phyloP scores from a whole-genome alignment of 2,888 invertebrate genomes.

The Doris montereyensis region DNA sequence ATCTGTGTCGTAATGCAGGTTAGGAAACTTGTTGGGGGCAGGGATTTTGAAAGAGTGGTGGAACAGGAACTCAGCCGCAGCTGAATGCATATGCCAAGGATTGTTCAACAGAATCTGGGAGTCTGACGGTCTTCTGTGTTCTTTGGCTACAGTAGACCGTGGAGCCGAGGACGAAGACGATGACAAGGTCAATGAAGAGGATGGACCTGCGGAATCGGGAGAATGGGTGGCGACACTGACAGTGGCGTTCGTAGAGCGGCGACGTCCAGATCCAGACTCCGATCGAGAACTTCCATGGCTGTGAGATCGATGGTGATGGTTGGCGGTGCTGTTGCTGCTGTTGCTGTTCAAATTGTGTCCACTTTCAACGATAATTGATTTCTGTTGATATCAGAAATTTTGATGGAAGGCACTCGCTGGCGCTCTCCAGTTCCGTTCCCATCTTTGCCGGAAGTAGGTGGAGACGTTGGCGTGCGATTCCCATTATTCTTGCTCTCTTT shows the following conservation, averaged over 20 bases:
- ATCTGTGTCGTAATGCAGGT: slow-evolving; percentile 41
- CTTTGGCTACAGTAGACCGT: slow-evolving; percentile 38
- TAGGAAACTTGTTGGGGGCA: slow-evolving; percentile 37
- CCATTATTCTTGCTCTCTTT: slow-evolving; percentile 19
- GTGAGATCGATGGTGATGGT: slow-evolving; percentile 8
- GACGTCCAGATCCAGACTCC: slow-evolving; percentile 16
- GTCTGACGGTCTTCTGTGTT: slow-evolving; percentile 35
- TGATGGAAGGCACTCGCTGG: slow-evolving; percentile 43
- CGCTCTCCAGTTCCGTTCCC: slow-evolving; percentile 31
- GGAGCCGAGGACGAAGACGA: slow-evolving; percentile 34
- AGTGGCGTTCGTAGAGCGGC: background rate
- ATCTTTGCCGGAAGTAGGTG: slow-evolving; percentile 38
- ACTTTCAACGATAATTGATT: slow-evolving; percentile 45
- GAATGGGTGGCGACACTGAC: background rate
- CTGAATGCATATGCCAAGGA: slow-evolving; percentile 39
- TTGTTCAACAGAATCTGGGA: slow-evolving; percentile 41
- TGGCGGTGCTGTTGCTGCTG: background rate
- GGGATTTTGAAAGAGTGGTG: slow-evolving; percentile 45
- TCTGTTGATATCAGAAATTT: slow-evolving; percentile 46
- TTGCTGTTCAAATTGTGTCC: background rate
- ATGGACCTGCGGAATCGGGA: slow-evolving; percentile 15
- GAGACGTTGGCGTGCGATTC: slow-evolving; percentile 12
- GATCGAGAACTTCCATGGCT: slow-evolving; percentile 11
- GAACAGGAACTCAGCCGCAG: slow-evolving; percentile 36
- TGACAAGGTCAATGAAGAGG: slow-evolving; percentile 23